Base-by-base conservation (phyloP, 2,888 invertebrate genomes). In the Ferdinandea cuprea region DNA sequence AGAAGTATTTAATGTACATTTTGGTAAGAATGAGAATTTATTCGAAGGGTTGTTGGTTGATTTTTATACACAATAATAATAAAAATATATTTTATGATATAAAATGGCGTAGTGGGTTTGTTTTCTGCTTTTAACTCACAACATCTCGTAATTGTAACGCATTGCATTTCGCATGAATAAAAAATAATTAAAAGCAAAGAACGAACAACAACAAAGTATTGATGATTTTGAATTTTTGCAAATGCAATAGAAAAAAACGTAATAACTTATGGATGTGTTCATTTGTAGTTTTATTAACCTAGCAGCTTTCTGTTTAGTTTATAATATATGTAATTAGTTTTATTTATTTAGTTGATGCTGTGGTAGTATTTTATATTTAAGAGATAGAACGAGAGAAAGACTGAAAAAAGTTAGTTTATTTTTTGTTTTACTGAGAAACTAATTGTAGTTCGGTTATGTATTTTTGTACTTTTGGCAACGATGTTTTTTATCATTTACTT, bases 401-500 rank as follows among this genome's bases (percentile, higher is more conserved):
- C 69, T 79, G 7, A 71, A 85, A 76, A 58, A 74, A 79, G 74
- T 72, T 79, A 56, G 58, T 65, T 48, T 74, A 71, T 69, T 30
- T 56, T 50, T 65, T 74, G 5, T 25, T 56, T 71, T 74, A 83
- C 54, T 85, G 83, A 85, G 66, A 83, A 85, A 85, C 85, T 85
- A 76, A 74, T 85, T 85, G 68, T 68, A 81, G 80, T 85, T 85
- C 85, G 72, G 77, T 85, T 86, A 83, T 77, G 77, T 76, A 71
- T 79, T 86, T 89, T 89, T 89, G 90, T 89, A 89, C 89, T 89
- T 89, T 89, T 90, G 89, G 89, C 89, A 89, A 89, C 89, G 89
- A 89, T 89, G 87, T 89, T 89, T 88, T 86, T 88, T 89, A 88
- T 89, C 87, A 87, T 86, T 87, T 80, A 86, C 69, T 77, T 85